Base-by-base conservation (phyloP, 1,140 invertebrate genomes). In the Zaprionus lachaisei region DNA sequence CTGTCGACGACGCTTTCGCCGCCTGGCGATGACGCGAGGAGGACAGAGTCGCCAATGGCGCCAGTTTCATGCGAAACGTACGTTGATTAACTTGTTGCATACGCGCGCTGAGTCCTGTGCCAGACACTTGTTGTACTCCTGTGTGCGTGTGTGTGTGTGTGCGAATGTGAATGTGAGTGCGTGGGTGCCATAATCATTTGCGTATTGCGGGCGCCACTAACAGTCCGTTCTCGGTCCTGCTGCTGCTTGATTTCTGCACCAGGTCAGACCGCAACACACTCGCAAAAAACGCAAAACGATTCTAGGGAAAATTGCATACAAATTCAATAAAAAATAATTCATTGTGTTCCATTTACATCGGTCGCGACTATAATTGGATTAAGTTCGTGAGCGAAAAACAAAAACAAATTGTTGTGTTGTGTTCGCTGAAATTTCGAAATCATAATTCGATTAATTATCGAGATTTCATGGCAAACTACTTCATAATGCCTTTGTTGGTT, bases 11-110 rank as follows among this genome's bases (percentile, higher is more conserved):
- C 77, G 77, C 74, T 55, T 77, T 55, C 69, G 70, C 60, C 68
- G 76, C 41, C 64, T 60, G 71, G 44, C 58, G 83, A 76, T 80
- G 85, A 83, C 77, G 79, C 76, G 54, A 65, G 62, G 54, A 65
- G 62, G 66, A 67, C 73, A 34, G 80, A 64, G 66, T 71, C 72
- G 58, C 44, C 76, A 41, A 31, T 66, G 89, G 85, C 85, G 85
- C 81, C 85, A 89, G 85, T 89, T 89, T 80, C 72, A 82, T 82
- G 83, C 85, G 76, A 91, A 81, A 80, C 85, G 85, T 90, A 80
- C 79, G 85, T 90, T 89, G 85, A 90, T 89, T 89, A 89, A 89
- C 85, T 89, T 89, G 85, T 89, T 89, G 85, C 85, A 90, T 85
- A 81, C 84, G 85, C 84, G 71, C 84, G 47, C 12, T 11, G 47